phyloP scores from a whole-genome alignment of 2,888 invertebrate genomes.

The Sphinx pinastri region DNA sequence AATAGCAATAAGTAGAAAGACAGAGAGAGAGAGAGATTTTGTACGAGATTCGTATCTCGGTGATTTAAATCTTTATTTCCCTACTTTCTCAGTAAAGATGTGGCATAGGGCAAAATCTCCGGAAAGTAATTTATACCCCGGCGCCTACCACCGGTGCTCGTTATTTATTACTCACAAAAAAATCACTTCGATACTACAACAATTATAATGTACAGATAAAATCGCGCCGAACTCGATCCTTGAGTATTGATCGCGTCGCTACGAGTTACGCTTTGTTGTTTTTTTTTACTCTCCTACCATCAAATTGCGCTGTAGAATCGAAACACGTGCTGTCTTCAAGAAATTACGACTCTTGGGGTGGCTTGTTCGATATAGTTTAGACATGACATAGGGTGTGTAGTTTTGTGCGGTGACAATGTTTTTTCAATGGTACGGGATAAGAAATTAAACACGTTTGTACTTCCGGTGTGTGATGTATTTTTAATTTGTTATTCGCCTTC shows the following conservation, averaged over 20 bases:
- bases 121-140: slow-evolving; percentile 1
- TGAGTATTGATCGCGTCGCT: slow-evolving; percentile 26
- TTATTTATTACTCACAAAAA: slow-evolving; percentile 24
- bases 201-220: slow-evolving; percentile 3
- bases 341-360: slow-evolving; percentile 59
- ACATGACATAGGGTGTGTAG: slow-evolving; percentile 57
- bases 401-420: slow-evolving; percentile 33
- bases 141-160: slow-evolving; percentile 16
- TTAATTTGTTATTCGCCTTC: no score
- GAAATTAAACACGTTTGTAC: no score
- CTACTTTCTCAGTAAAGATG: slow-evolving; percentile 5
- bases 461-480: no score
- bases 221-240: slow-evolving; percentile 23
- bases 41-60: not conserved
- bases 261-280: slow-evolving; percentile 44
- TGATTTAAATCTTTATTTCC: slow-evolving; percentile 11
- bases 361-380: slow-evolving; percentile 58
- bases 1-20: not conserved
- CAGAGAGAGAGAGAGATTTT: not conserved
- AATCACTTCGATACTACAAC: not conserved
- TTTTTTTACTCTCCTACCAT: slow-evolving; percentile 54
- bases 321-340: slow-evolving; percentile 76
- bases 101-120: slow-evolving; percentile 6
- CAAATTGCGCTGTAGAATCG: slow-evolving; percentile 63
- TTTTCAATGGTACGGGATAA: not conserved